Evolutionary conservation across 2,888 invertebrate species (phyloP).

Genomic region (Crepidodera aurea): DNA sequence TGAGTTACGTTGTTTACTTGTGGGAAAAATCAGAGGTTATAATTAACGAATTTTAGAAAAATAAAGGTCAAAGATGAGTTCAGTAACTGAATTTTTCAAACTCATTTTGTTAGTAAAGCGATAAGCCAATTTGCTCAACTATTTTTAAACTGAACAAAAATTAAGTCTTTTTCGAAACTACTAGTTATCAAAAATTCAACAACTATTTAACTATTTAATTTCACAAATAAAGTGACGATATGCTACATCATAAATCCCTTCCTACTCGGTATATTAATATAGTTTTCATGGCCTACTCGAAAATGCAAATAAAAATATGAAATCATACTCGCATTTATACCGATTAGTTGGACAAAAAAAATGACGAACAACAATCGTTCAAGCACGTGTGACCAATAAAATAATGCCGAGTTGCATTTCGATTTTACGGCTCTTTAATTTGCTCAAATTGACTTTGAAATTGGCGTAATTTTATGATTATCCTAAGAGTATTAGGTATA

Average conservation of each 20-base stretch:
- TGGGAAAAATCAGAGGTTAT: no score
- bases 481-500: not conserved
- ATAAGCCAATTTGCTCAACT: no score
- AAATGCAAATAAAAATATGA: slow-evolving; percentile 22
- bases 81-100: no score
- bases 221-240: not conserved
- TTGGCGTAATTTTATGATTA: slow-evolving; percentile 10
- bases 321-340: slow-evolving; percentile 14
- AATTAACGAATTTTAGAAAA: no score
- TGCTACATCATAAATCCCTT: not conserved
- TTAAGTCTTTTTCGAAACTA: no score
- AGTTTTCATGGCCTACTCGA: slow-evolving; percentile 1
- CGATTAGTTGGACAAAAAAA: slow-evolving; percentile 1
- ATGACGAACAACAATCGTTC: not conserved
- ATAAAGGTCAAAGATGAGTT: no score
- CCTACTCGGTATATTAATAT: slow-evolving; percentile 8
- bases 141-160: no score
- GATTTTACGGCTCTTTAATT: slow-evolving; percentile 17
- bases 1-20: no score
- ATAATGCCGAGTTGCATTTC: slow-evolving; percentile 17
- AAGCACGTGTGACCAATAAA: slow-evolving; percentile 14
- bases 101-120: no score
- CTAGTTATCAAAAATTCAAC: no score
- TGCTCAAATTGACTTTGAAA: slow-evolving; percentile 17
- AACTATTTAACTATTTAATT: no score